Conservation (phyloP, 1,140 invertebrate genomes). For the Ceratitis capitata region DNA sequence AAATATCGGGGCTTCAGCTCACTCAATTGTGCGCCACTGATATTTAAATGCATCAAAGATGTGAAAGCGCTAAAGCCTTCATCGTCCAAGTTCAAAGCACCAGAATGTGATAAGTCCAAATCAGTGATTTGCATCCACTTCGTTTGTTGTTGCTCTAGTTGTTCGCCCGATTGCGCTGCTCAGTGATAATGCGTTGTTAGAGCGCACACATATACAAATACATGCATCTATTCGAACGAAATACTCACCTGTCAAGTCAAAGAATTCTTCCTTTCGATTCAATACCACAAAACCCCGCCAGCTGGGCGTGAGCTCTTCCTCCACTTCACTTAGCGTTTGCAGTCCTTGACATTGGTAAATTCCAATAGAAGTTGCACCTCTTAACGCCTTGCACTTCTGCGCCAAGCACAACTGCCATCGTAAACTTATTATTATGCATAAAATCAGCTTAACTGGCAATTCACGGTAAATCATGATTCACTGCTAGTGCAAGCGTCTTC, state of each 20-base stretch:
- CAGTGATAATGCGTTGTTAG: not conserved
- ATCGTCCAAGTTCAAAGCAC: slow-evolving; percentile 45
- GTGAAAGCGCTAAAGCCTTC: slow-evolving; percentile 50
- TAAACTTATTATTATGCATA: not conserved
- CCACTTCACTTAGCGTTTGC: slow-evolving; percentile 40
- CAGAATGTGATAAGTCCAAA: slow-evolving; percentile 42
- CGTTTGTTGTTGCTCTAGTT: not conserved
- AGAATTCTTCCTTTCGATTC: not conserved
- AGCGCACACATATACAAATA: not conserved
- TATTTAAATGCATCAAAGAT: slow-evolving; percentile 50
- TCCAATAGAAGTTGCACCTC: not conserved
- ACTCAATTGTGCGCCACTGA: slow-evolving; percentile 49
- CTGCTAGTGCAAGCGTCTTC: not conserved
- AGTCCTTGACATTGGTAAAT: not conserved
- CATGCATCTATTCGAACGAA: not conserved
- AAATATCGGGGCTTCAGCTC: slow-evolving; percentile 48
- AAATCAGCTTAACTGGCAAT: not conserved
- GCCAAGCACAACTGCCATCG: not conserved
- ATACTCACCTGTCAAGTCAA: not conserved
- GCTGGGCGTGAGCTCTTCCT: slow-evolving; percentile 43
- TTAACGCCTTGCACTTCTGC: not conserved
- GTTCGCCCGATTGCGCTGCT: slow-evolving; percentile 11
- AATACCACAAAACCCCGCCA: slow-evolving; percentile 49
- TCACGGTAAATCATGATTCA: not conserved
- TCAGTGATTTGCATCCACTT: slow-evolving; percentile 6